phyloP scores from a whole-genome alignment of 2,888 invertebrate genomes.

The Troilus luridus region DNA sequence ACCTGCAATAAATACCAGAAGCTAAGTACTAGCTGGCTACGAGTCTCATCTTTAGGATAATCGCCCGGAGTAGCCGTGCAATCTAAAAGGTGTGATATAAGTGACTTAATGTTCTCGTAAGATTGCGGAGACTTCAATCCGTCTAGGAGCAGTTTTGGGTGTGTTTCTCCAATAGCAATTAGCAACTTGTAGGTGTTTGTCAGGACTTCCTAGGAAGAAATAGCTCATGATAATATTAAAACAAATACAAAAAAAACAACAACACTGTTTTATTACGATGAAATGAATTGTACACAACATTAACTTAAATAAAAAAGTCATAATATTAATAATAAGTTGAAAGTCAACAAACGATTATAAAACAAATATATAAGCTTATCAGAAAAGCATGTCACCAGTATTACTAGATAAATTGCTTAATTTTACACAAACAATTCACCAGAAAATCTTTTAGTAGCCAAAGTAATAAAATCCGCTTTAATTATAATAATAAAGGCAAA shows the following conservation, averaged over 20 bases:
- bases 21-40: slow-evolving; percentile 87
- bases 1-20: slow-evolving; percentile 95
- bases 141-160: slow-evolving; percentile 72
- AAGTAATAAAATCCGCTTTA: no score
- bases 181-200: slow-evolving; percentile 78
- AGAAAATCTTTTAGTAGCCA: no score
- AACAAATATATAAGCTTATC: no score
- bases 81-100: slow-evolving; percentile 82
- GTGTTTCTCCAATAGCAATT: slow-evolving; percentile 75
- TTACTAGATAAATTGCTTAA: no score
- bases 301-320: background rate
- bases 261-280: background rate
- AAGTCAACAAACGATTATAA: no score
- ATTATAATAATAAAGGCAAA: no score
- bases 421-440: no score
- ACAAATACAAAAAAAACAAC: background rate
- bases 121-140: slow-evolving; percentile 71
- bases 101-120: slow-evolving; percentile 71
- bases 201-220: slow-evolving; percentile 75
- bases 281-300: background rate
- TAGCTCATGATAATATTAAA: background rate
- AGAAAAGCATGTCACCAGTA: no score
- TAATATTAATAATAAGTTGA: background rate
- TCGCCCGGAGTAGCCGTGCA: slow-evolving; percentile 87
- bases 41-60: slow-evolving; percentile 90